Base-by-base conservation (phyloP, 2,888 invertebrate genomes). In the Phengaris arion region DNA sequence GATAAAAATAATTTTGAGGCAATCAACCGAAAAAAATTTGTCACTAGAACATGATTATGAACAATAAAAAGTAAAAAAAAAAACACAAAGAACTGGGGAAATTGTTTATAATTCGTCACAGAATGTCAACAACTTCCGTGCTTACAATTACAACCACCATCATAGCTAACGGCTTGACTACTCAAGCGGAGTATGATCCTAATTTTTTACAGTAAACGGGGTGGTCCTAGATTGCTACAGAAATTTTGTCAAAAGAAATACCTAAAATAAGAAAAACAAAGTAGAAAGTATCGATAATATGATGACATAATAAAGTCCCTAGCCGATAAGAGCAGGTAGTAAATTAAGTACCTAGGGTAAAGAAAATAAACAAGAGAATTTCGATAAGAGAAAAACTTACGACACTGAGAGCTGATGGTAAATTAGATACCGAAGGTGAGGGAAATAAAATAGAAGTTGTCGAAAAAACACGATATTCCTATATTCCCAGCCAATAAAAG, bases 171-270 rank as follows among this genome's bases (percentile, higher is more conserved):
- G 64, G 64, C 64, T 12, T 64, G 64, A 13, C 64, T 64, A 64
- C 12, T 64, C 64, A 64, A 64, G 64, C 64, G 64, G 2, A 64
- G 45, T 12, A 45, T 64, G 64, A 35, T 64, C 64, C 64, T 64
- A 45, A 64, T 35, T 64, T 45, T 22, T 12, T 7, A 64, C 13
- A 12, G 64, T 64, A 1, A 2, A 0, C 6, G 35, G 64, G 64
- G 35, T 64, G 64, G 35, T 64, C 64, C 22, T 59, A 22, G 22
- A 22, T 10, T 7, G 55, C n/a, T n/a, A 57, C 12, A 8, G 55
- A 35, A 35, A 22, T 22, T 22, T 22, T 22, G 22, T 22, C 22
- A 22, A 22, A 22, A 48, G 0, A 48, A 48, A 48, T 1, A 35
- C 35, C 35, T 35, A 48, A 48, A 6, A 6, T 48, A 8, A 48